Evolutionary conservation across 2,888 invertebrate genomes (phyloP), one percentile per base, ranked within the genome.

Genomic region (Drosophila anomalata): DNA sequence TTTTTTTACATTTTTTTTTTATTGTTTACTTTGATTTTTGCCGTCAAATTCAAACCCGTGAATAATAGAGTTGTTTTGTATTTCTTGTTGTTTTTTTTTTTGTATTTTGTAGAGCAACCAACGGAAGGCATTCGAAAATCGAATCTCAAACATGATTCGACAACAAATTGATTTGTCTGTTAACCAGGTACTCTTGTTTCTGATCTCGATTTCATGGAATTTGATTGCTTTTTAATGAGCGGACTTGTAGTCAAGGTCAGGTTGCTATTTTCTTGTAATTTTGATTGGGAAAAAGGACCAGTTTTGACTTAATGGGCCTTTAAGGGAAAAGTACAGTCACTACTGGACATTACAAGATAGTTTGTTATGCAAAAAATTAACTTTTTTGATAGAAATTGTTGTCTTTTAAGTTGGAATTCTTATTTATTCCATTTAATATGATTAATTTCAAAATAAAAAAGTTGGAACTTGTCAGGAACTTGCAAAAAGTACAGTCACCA

Each of bases 21-120:
- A 65, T 65, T 63, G 55, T 73, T 71, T 63, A 52, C 76, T 80
- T 80, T 79, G 79, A 79, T 86, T 60, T 78, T 47, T 29, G 68
- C 84, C 84, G 87, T 73, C 75, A 39, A 26, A 26, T 68, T 70
- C 24, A 1, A n/a, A 47, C 53, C 26, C 58, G 50, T 76, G 62
- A 74, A 74, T 83, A 77, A 83, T 82, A 60, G 55, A 86, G 68
- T 62, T 63, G 72, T 63, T 29, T 55, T 17, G 17, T 24, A 9
- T 20, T 39, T 14, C 6, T n/a, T 14, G 6, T 14, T 39, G 3
- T n/a, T n/a, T 6, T 39, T 39, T 14, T 2, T 14, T 39, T 39
- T 17, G 14, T 17, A n/a, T 8, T 33, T 33, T 14, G 39, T 12
- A 39, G 39, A 31, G 29, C 36, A 8, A 14, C 12, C 24, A 61